Evolutionary conservation across 2,797 vertebrate species (phyloP).

Genomic region (Nannoperca obscura): DNA sequence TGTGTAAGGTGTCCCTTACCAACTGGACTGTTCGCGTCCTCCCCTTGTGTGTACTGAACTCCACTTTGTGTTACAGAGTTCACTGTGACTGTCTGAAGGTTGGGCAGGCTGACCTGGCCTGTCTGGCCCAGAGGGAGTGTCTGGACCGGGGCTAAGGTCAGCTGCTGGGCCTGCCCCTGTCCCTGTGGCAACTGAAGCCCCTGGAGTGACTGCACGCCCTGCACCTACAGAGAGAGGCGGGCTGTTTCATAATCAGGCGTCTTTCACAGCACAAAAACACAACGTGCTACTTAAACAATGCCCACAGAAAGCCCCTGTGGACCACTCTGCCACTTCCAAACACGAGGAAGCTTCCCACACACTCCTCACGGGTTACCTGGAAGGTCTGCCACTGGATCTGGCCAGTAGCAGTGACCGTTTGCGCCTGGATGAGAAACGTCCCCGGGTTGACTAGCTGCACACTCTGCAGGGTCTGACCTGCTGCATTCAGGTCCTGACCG

Average conservation of each 20-base stretch:
- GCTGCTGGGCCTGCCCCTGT: constrained; percentile 90
- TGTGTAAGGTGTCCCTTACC: constrained; percentile 77
- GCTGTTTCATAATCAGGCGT: neutral
- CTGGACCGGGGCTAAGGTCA: constrained; percentile 97
- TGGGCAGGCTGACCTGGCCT: constrained; percentile 93
- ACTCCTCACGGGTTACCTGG: constrained; percentile 81
- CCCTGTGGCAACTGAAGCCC: constrained; percentile 96
- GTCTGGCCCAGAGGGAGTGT: constrained; percentile 95
- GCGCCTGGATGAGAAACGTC: constrained; percentile 98
- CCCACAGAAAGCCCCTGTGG: neutral
- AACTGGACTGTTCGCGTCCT: constrained; percentile 91
- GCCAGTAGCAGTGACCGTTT: constrained; percentile 96
- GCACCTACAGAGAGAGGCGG: constrained; percentile 86
- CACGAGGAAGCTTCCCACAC: neutral
- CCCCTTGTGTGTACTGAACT: constrained; percentile 93
- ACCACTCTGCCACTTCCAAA: neutral
- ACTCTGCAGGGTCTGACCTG: constrained; percentile 93
- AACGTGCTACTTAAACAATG: neutral
- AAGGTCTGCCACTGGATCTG: constrained; percentile 99
- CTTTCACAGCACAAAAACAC: neutral
- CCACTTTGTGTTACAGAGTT: constrained; percentile 93
- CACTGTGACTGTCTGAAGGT: constrained; percentile 98
- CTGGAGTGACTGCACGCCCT: constrained; percentile 98
- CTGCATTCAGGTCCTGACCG: constrained; percentile 87
- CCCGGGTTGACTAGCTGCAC: constrained; percentile 98